These are phyloP conservation scores for Trachymyrmex septentrionalis DNA, from an alignment of 1,140 invertebrate genomes.

Conservation along the genomic window DNA sequence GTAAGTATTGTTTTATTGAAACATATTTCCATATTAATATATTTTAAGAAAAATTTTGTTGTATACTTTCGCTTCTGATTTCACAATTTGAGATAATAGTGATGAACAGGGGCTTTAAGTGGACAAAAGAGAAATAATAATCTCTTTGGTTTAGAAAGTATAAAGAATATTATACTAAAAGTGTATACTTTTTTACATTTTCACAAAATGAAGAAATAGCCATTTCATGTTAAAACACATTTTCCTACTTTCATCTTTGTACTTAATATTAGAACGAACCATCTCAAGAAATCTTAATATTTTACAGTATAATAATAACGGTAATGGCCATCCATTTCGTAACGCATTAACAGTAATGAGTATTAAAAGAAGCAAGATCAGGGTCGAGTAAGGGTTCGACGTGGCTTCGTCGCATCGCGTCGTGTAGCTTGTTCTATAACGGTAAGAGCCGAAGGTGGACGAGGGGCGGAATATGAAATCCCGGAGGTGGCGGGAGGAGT, in stretches of 20 bases:
- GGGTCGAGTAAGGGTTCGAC: background rate
- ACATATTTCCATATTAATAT: too few species aligned
- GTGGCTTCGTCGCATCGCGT: conserved; percentile 11
- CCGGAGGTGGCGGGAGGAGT: conserved; percentile 64
- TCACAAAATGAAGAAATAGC: background rate
- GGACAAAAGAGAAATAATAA: background rate
- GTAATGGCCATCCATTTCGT: background rate
- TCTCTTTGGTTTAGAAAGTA: background rate
- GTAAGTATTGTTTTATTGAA: too few species aligned
- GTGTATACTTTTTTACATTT: background rate
- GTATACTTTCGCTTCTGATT: too few species aligned
- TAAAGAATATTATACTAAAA: background rate
- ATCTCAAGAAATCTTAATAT: background rate
- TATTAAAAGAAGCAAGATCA: background rate
- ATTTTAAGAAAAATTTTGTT: too few species aligned
- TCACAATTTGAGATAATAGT: too few species aligned
- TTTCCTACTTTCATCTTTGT: background rate
- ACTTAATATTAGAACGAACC: background rate
- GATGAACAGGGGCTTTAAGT: background rate
- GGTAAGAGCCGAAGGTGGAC: conserved; percentile 73
- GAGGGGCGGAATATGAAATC: conserved; percentile 52
- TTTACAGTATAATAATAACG: background rate
- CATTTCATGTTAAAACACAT: background rate
- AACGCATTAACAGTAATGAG: background rate
- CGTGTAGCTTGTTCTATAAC: conserved; percentile 74